These are phyloP conservation scores for Nerophis lumbriciformis DNA, from an alignment of 2,113 vertebrate genomes.

Conservation along the genomic window DNA sequence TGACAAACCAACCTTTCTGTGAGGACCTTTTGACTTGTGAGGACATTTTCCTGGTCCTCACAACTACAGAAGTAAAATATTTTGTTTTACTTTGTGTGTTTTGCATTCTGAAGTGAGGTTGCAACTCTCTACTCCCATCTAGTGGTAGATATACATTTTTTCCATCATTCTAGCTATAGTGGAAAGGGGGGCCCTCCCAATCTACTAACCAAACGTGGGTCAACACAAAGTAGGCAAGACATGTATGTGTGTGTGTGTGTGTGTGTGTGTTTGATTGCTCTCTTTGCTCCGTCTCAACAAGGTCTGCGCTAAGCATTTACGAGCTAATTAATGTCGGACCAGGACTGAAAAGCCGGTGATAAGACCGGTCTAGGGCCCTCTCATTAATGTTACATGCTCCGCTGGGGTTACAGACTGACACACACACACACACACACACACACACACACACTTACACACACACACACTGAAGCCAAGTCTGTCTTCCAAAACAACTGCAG, in stretches of 20 bases:
- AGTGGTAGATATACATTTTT: too few relatives aligned
- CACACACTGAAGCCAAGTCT: constrained; percentile 14
- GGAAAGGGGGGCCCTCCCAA: too few relatives aligned
- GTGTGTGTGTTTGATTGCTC: constrained; percentile 6
- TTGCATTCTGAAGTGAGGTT: too few relatives aligned
- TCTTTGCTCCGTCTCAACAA: constrained; percentile 12
- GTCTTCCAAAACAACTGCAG: constrained; percentile 40
- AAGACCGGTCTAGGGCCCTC: constrained; percentile 52
- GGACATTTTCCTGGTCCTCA: too few relatives aligned
- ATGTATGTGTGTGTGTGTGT: constrained; percentile 3
- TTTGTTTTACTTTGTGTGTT: too few relatives aligned
- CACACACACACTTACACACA: constrained; percentile 21
- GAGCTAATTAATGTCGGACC: constrained; percentile 60
- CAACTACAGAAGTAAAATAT: too few relatives aligned
- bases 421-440: constrained; percentile 1
- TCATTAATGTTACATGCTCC: constrained; percentile 57
- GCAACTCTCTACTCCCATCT: too few relatives aligned
- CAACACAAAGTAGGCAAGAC: too few relatives aligned
- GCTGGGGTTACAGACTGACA: constrained; percentile 27
- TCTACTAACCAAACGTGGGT: too few relatives aligned
- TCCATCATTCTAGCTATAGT: too few relatives aligned
- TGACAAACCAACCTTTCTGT: too few relatives aligned
- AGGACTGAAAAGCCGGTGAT: constrained; percentile 58
- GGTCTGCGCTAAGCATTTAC: constrained; percentile 52
- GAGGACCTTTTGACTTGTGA: too few relatives aligned